Evolutionary conservation across 2,797 vertebrate species (phyloP).

Genomic region (Sebastes steindachneri): DNA sequence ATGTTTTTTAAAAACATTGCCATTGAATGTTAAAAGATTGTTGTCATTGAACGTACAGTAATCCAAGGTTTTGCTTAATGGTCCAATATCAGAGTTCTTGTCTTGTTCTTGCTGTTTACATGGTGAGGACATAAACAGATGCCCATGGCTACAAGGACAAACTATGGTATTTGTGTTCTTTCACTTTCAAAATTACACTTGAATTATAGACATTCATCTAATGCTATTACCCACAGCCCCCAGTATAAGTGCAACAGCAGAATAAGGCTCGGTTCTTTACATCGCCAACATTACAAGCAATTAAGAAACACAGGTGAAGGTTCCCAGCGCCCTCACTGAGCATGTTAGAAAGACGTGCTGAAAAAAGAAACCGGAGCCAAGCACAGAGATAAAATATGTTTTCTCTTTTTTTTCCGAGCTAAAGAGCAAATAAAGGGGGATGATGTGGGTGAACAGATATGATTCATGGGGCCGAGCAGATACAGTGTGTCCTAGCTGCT

Average conservation of each 20-base stretch:
- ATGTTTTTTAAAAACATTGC: neutral
- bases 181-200: neutral
- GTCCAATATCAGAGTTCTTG: neutral
- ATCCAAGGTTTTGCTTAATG: neutral
- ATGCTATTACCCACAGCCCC: neutral
- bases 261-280: neutral
- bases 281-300: neutral
- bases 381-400: neutral
- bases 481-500: constrained; percentile 47
- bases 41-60: neutral
- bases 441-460: constrained; percentile 48
- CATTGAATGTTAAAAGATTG: neutral
- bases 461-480: constrained; percentile 48
- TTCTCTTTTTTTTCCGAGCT: constrained; percentile 4
- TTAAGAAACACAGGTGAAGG: neutral
- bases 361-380: neutral
- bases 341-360: neutral
- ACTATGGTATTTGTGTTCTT: neutral
- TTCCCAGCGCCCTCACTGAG: neutral
- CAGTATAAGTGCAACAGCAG: neutral
- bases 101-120: neutral
- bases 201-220: neutral
- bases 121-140: neutral
- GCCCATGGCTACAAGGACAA: neutral
- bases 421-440: constrained; percentile 34